A percentile compares a stretch with the other conserved stretches of the same genome.
phyloP scores from a whole-genome alignment of 1,140 invertebrate genomes.

The Colletes gigas region DNA sequence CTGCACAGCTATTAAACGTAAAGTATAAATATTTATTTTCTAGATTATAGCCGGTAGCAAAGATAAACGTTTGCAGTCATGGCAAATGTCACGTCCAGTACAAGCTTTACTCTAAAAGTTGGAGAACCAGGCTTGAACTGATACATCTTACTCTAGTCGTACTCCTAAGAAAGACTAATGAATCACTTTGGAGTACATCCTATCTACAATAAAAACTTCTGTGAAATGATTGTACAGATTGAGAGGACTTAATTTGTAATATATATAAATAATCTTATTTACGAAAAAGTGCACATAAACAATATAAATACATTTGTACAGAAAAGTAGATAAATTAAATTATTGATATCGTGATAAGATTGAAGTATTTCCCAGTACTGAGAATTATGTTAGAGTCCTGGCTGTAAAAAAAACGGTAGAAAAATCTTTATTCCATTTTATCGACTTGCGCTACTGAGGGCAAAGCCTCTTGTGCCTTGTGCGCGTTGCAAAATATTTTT shows the following conservation, averaged over 20 bases:
- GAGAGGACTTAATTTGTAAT: conserved; percentile 31
- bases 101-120: conserved; percentile 62
- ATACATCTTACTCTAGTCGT: conserved; percentile 69
- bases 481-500: conserved; percentile 11
- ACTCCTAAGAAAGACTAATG: conserved; percentile 10
- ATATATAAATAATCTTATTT: conserved; percentile 37
- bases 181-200: conserved; percentile 8
- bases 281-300: conserved; percentile 28
- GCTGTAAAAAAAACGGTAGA: conserved; percentile 15
- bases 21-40: conserved; percentile 46
- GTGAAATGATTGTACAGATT: conserved; percentile 36
- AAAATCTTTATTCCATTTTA: conserved; percentile 32
- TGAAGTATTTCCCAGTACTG: neutral
- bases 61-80: conserved; percentile 83
- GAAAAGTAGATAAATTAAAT: conserved; percentile 24
- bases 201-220: neutral
- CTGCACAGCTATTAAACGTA: neutral
- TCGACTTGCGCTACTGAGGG: conserved; percentile 16
- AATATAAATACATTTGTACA: conserved; percentile 53
- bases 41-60: conserved; percentile 86
- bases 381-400: neutral
- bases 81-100: conserved; percentile 83
- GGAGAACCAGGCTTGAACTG: conserved; percentile 17
- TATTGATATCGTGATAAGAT: conserved; percentile 24
- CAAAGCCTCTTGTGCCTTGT: conserved; percentile 47